Conservation (phyloP, 1,140 invertebrate species). For the Vanessa atalanta region DNA sequence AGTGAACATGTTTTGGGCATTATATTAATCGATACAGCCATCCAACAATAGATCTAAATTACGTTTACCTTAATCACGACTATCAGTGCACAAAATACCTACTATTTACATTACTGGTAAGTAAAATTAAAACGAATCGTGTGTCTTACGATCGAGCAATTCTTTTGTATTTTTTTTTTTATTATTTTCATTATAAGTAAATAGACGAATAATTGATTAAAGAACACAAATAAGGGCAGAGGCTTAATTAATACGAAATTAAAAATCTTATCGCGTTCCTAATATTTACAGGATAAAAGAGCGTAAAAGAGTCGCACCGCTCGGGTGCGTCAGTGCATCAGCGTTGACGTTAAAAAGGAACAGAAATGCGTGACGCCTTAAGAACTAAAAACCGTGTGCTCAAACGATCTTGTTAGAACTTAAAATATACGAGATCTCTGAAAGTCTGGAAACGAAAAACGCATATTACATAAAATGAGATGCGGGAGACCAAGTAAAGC, state of each 20-base stretch:
- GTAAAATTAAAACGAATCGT: constrained; percentile 50
- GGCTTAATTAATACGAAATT: constrained; percentile 53
- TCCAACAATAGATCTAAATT: constrained; percentile 61
- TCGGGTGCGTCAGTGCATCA: constrained; percentile 4
- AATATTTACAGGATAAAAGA: constrained; percentile 57
- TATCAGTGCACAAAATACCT: constrained; percentile 73
- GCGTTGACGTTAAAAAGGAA: neutral
- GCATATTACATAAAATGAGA: constrained; percentile 64
- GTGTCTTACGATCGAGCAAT: constrained; percentile 50
- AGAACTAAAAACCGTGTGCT: constrained; percentile 65
- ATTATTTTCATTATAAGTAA: constrained; percentile 57
- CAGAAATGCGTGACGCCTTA: constrained; percentile 37
- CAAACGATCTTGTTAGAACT: constrained; percentile 70
- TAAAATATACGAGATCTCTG: constrained; percentile 79
- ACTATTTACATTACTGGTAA: constrained; percentile 71
- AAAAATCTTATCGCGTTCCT: constrained; percentile 52
- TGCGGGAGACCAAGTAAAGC: constrained; percentile 37
- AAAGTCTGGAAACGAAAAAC: constrained; percentile 78
- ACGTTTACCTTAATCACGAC: constrained; percentile 62
- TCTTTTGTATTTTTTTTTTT: constrained; percentile 64
- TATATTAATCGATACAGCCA: constrained; percentile 67
- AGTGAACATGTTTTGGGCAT: constrained; percentile 62
- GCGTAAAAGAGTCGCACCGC: constrained; percentile 25
- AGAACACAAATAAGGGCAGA: constrained; percentile 64
- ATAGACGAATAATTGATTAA: constrained; percentile 58